Percentiles rank a stretch among this genome's conserved stretches.
Conservation (phyloP, 2,888 invertebrate species). For the Petrolisthes manimaculis region DNA sequence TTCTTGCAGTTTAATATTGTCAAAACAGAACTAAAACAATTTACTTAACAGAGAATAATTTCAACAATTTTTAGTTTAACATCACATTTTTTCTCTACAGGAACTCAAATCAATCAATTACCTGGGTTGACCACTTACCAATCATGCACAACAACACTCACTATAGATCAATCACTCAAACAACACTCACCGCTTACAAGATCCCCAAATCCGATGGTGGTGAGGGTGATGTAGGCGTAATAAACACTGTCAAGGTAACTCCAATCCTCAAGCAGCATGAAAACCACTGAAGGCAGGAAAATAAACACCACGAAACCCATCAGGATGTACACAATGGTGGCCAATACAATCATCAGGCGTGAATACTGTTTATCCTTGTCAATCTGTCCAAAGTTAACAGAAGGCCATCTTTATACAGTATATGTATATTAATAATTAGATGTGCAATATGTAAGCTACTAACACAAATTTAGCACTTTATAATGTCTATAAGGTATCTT, state of each 20-base stretch:
- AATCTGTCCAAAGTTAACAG: slow-evolving; percentile 35
- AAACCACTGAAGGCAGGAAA: slow-evolving; percentile 55
- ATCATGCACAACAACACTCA: too few species aligned
- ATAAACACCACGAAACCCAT: slow-evolving; percentile 63
- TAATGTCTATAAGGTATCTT: too few species aligned
- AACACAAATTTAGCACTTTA: too few species aligned
- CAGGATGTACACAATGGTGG: slow-evolving; percentile 52
- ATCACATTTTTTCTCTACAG: too few species aligned
- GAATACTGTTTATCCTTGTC: slow-evolving; percentile 56
- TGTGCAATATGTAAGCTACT: too few species aligned
- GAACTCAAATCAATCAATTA: too few species aligned
- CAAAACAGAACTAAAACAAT: too few species aligned
- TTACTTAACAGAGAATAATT: too few species aligned
- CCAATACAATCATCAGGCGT: slow-evolving; percentile 43
- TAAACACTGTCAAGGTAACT: slow-evolving; percentile 62
- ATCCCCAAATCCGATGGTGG: slow-evolving; percentile 65
- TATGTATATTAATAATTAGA: not conserved
- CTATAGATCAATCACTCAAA: not conserved
- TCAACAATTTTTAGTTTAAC: too few species aligned
- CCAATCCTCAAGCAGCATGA: slow-evolving; percentile 58
- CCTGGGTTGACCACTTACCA: too few species aligned
- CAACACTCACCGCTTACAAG: slow-evolving; percentile 51
- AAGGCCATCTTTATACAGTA: not conserved
- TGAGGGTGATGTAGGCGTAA: slow-evolving; percentile 64
- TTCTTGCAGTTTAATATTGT: too few species aligned